Conservation (phyloP, 2,797 vertebrate species). For the Tympanoctomys barrerae region DNA sequence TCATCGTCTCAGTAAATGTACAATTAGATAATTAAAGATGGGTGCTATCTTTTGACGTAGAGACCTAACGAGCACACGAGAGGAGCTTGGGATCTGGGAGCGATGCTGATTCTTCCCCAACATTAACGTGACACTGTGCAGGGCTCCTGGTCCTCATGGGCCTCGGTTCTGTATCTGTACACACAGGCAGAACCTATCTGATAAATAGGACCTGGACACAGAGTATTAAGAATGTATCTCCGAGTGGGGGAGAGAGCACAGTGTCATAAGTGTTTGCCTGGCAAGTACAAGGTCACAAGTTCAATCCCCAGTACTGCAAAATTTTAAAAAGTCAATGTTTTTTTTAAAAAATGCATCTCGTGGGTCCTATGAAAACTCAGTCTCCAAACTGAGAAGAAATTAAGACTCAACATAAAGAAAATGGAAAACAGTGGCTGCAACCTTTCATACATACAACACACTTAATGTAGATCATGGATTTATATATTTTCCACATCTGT, state of each 20-base stretch:
- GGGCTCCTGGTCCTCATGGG: background rate
- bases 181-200: background rate
- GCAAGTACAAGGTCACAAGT: no score
- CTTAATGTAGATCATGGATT: background rate
- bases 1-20: conserved; percentile 7
- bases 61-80: background rate
- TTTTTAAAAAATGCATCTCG: no score
- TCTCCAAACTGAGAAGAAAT: background rate
- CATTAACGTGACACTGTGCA: background rate
- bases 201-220: background rate
- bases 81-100: background rate
- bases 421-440: conserved; percentile 1
- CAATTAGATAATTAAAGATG: background rate
- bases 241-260: no score
- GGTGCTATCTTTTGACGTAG: background rate
- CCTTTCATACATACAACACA: background rate
- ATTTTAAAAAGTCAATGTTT: no score
- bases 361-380: background rate
- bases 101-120: background rate
- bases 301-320: no score
- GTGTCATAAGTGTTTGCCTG: no score
- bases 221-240: background rate
- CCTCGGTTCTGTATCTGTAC: background rate
- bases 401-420: background rate
- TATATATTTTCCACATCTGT: conserved; percentile 18